phyloP scores from a whole-genome alignment of 2,797 vertebrate genomes.

The Anabas testudineus region DNA sequence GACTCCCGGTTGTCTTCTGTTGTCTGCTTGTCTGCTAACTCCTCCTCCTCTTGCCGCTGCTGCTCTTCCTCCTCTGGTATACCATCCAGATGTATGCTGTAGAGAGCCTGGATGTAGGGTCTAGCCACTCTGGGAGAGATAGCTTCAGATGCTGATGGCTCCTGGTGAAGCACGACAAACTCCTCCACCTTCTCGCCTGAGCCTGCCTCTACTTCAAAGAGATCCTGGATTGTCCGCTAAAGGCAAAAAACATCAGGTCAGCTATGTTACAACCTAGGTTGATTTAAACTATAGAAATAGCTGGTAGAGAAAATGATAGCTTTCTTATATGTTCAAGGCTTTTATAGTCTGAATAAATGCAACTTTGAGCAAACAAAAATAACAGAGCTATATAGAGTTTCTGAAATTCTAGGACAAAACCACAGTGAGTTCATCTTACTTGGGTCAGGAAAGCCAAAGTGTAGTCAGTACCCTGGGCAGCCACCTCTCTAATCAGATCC shows the following conservation, averaged over 20 bases:
- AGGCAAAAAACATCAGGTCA: constrained; percentile 26
- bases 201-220: constrained; percentile 96
- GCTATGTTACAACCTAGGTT: neutral
- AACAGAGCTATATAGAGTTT: neutral
- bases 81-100: constrained; percentile 88
- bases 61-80: constrained; percentile 51
- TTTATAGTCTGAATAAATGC: neutral
- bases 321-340: neutral
- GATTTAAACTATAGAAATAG: neutral
- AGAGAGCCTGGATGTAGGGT: constrained; percentile 96
- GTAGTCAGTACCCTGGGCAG: constrained; percentile 94
- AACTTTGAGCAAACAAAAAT: neutral
- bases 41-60: constrained; percentile 46
- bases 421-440: constrained; percentile 73
- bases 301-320: neutral
- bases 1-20: constrained; percentile 67
- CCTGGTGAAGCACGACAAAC: constrained; percentile 97
- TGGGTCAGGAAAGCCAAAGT: constrained; percentile 95
- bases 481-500: constrained; percentile 95
- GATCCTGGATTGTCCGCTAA: constrained; percentile 97
- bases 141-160: constrained; percentile 92
- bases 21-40: constrained; percentile 34
- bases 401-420: constrained; percentile 1
- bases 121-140: constrained; percentile 95
- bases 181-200: constrained; percentile 97